Percentiles rank a stretch among this genome's conserved stretches.
Evolutionary conservation across 2,113 vertebrate genomes (phyloP).

Genomic region (Sarotherodon lohbergeri): DNA sequence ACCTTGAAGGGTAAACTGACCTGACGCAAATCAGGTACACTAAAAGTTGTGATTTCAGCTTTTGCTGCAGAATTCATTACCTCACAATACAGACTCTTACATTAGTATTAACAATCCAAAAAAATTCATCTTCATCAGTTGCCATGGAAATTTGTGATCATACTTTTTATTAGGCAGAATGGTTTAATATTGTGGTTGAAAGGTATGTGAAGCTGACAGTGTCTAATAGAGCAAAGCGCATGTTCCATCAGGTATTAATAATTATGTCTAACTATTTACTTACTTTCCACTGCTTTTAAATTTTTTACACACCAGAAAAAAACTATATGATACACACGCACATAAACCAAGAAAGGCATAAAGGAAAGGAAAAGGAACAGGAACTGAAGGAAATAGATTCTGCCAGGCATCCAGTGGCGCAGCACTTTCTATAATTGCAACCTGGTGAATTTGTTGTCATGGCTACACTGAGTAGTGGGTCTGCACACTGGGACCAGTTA

Average conservation of each 20-base stretch:
- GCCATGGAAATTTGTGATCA: background rate
- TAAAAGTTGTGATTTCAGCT: background rate
- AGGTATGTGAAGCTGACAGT: background rate
- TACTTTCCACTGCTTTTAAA: background rate
- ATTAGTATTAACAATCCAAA: background rate
- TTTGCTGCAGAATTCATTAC: background rate
- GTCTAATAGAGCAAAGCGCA: background rate
- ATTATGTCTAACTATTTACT: background rate
- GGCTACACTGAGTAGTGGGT: conserved; percentile 40
- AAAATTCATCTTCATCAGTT: background rate
- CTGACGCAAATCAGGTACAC: background rate
- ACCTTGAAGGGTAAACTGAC: background rate
- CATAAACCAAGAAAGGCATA: background rate
- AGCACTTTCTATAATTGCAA: conserved; percentile 47
- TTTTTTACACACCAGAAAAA: background rate
- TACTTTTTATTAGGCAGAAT: background rate
- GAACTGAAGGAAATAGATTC: background rate
- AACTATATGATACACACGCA: background rate
- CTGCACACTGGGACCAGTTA: conserved; percentile 33
- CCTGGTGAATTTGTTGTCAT: conserved; percentile 64
- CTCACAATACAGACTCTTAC: background rate
- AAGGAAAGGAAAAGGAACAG: background rate
- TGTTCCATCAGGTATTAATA: background rate
- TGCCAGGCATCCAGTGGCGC: conserved; percentile 21
- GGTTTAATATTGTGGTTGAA: background rate